Conservation (phyloP, 2,888 invertebrate species). For the Ethmia dodecea region DNA sequence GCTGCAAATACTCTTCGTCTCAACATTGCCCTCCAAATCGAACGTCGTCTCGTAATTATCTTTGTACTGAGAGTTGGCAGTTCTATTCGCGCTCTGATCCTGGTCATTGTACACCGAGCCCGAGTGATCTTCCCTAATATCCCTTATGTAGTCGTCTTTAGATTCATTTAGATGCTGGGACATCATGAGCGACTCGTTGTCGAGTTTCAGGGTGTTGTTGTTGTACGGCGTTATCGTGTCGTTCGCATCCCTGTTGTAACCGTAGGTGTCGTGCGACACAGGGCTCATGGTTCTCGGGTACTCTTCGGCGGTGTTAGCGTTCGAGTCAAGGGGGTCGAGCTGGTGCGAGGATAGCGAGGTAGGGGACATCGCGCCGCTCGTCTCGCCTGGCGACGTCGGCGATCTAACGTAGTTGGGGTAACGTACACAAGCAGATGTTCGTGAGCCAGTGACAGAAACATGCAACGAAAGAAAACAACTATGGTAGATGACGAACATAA, state of each 20-base stretch:
- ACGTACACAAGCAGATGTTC: constrained; percentile 70
- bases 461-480: constrained; percentile 68
- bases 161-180: constrained; percentile 58
- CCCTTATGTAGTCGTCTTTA: constrained; percentile 57
- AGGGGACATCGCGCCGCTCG: constrained; percentile 68
- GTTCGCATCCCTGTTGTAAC: constrained; percentile 45
- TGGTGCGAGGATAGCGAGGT: constrained; percentile 50
- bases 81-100: constrained; percentile 49
- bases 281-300: constrained; percentile 62
- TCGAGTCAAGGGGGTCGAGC: constrained; percentile 45
- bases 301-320: constrained; percentile 52
- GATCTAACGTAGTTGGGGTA: constrained; percentile 61
- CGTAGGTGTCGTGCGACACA: constrained; percentile 81
- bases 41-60: constrained; percentile 91
- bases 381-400: constrained; percentile 58
- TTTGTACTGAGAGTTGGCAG: constrained; percentile 70
- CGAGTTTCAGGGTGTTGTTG: constrained; percentile 69
- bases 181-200: constrained; percentile 66
- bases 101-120: constrained; percentile 56
- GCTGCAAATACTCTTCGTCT: constrained; percentile 93
- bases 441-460: constrained; percentile 74
- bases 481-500: constrained; percentile 52
- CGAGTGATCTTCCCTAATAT: constrained; percentile 52
- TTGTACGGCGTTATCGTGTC: constrained; percentile 52
- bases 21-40: constrained; percentile 94